A percentile compares a stretch with the other conserved stretches of the same genome.
These are phyloP conservation scores for Agapornis roseicollis DNA, from an alignment of 2,113 vertebrate genomes.

Conservation along the genomic window DNA sequence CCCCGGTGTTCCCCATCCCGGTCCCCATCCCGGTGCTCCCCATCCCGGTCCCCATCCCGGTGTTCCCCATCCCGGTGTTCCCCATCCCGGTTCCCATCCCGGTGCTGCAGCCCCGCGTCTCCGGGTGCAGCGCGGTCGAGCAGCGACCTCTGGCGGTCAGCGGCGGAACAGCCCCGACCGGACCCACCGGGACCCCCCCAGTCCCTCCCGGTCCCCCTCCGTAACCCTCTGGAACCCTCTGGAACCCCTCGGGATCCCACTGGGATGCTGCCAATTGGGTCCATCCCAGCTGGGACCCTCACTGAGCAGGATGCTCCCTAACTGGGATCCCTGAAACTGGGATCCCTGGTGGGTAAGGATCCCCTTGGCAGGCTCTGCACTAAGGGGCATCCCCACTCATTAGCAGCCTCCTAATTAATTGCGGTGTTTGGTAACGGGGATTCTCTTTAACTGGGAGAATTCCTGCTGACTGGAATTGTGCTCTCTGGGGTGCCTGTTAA, in stretches of 20 bases:
- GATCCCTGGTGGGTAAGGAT: neutral
- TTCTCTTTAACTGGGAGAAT: neutral
- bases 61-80: neutral
- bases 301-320: neutral
- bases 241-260: too few relatives aligned
- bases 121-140: neutral
- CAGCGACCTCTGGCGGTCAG: neutral
- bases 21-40: neutral
- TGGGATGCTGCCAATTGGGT: fast-evolving
- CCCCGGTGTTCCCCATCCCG: neutral
- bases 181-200: fast-evolving
- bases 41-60: neutral
- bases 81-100: neutral
- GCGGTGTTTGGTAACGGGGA: neutral
- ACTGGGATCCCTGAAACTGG: neutral
- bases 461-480: neutral
- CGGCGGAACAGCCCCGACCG: fast-evolving
- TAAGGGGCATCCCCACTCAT: neutral
- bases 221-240: too few relatives aligned
- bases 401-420: neutral
- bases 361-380: neutral
- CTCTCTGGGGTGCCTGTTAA: neutral
- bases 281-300: too few relatives aligned
- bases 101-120: too few relatives aligned
- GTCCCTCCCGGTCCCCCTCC: too few relatives aligned